Evolutionary conservation across 2,888 invertebrate genomes (phyloP), one percentile per base, ranked within the genome.

Genomic region (Leptogaster cylindrica): DNA sequence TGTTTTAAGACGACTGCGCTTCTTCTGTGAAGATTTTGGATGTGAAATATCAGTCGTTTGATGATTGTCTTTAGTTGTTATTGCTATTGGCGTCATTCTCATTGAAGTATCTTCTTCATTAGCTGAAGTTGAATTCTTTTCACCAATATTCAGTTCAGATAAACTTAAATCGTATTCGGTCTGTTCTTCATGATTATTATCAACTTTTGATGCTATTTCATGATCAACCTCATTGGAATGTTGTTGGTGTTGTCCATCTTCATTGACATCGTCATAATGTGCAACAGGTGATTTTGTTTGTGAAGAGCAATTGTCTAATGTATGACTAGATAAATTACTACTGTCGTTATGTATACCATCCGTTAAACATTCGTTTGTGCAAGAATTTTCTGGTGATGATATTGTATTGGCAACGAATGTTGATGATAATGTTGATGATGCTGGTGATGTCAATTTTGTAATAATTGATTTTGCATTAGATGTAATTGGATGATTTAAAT

Each of bases 1-100:
- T 28, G 51, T 6, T 46, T 65, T 44, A 46, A 46, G 41, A 46
- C 66, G 44, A 27, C 65, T 52, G 18, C 52, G 65, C 50, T 65
- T 65, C 7, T 65, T 65, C 25, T 39, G 39, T 20, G 27, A 10
- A 10, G 25, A 16, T 28, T 51, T 25, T 28, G 16, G 16, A 7
- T 41, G 23, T 10, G 14, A 20, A 65, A 14, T 33, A 8, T 31
- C 48, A 31, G 36, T 23, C 20, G 65, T 18, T 20, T 52, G 52
- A n/a, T n/a, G n/a, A 52, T 52, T 52, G 52, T 52, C 52, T 16
- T 52, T 7, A 2, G 39, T 12, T 41, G 12, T 25, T 41, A 10
- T 51, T 65, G 50, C 25, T 51, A 36, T 44, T 33, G 36, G 7
- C 18, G 14, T 39, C 25, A 23, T 44, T 65, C 10, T 28, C 52